Evolutionary conservation across 2,797 vertebrate species (phyloP).

Genomic region (Alcedo atthis): DNA sequence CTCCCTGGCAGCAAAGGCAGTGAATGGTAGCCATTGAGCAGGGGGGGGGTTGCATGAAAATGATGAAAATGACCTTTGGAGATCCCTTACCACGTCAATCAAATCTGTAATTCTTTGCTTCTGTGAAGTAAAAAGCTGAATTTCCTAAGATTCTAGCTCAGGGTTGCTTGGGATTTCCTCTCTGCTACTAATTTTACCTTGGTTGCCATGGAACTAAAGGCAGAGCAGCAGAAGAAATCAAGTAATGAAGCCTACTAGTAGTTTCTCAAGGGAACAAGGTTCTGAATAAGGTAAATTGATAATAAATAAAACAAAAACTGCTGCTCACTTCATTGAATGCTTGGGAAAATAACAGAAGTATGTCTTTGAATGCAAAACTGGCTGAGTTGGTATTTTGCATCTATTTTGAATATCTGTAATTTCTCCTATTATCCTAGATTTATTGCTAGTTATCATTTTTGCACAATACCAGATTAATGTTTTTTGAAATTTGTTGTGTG

Average conservation of each 20-base stretch:
- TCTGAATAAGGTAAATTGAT: slow-evolving; percentile 41
- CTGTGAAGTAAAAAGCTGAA: neutral
- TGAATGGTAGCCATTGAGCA: neutral
- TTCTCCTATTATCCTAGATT: neutral
- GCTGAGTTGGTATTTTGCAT: neutral
- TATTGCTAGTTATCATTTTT: neutral
- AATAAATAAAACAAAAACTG: slow-evolving; percentile 40
- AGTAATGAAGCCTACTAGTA: slow-evolving; percentile 57
- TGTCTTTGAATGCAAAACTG: neutral
- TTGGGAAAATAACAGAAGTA: neutral
- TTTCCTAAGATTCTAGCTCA: slow-evolving; percentile 5
- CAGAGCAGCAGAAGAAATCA: slow-evolving; percentile 45
- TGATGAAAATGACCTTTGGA: neutral
- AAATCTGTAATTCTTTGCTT: neutral
- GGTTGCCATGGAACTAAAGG: slow-evolving; percentile 69
- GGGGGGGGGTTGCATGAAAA: neutral
- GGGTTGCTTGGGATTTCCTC: slow-evolving; percentile 54
- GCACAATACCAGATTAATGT: neutral
- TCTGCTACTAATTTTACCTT: slow-evolving; percentile 68
- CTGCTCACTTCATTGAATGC: slow-evolving; percentile 1
- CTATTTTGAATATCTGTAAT: neutral
- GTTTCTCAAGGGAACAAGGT: slow-evolving; percentile 37
- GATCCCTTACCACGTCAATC: neutral
- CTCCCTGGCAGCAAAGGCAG: neutral
- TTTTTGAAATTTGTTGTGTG: neutral